Conservation (phyloP, 2,888 invertebrate species). For the Busseola fusca region DNA sequence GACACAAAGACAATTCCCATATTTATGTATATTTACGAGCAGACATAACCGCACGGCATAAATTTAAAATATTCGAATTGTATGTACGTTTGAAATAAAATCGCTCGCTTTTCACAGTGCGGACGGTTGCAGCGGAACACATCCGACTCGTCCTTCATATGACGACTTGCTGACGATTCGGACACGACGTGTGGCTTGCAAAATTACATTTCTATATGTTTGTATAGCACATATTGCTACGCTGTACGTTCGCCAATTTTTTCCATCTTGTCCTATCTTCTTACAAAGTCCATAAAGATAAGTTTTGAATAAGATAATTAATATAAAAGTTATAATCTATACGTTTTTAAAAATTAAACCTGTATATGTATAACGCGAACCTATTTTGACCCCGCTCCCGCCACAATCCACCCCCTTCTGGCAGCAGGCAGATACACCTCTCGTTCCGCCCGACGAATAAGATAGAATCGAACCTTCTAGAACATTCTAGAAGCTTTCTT, state of each 20-base stretch:
- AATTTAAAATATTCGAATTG: conserved; percentile 53
- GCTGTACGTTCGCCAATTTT: neutral
- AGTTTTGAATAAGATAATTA: conserved; percentile 2
- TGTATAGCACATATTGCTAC: conserved; percentile 15
- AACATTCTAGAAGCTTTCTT: too few relatives aligned
- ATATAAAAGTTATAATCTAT: neutral
- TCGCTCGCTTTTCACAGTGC: conserved; percentile 47
- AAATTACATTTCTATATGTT: too few relatives aligned
- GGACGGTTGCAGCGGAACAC: conserved; percentile 30
- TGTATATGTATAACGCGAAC: too few relatives aligned
- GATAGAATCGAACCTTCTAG: too few relatives aligned
- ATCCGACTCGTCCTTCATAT: conserved; percentile 14
- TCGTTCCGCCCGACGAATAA: too few relatives aligned
- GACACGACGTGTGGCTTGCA: conserved; percentile 1
- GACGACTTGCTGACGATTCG: too few relatives aligned
- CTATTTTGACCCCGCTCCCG: too few relatives aligned
- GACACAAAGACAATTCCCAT: conserved; percentile 45
- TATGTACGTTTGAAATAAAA: conserved; percentile 50
- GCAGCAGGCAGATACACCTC: too few relatives aligned
- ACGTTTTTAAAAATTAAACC: neutral
- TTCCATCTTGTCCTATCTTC: neutral
- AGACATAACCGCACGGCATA: conserved; percentile 38
- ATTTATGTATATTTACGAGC: conserved; percentile 52
- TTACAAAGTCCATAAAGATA: neutral
- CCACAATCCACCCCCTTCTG: too few relatives aligned